phyloP scores from a whole-genome alignment of 2,113 vertebrate genomes.

The Motacilla alba region DNA sequence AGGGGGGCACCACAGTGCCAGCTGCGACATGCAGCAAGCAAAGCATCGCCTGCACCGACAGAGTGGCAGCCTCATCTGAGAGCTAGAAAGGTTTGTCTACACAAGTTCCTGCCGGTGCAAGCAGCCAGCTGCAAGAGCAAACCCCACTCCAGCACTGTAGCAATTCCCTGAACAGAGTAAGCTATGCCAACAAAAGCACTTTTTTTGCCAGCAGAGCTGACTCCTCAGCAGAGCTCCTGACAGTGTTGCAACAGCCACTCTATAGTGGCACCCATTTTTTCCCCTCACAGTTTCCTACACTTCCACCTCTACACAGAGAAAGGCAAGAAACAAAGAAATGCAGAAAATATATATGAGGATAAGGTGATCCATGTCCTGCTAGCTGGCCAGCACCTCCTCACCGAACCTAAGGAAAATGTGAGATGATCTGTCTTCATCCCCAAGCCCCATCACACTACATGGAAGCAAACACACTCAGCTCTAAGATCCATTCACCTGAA shows the following conservation, averaged over 20 bases:
- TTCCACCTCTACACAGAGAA: neutral
- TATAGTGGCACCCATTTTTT: neutral
- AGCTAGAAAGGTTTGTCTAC: neutral
- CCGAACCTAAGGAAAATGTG: neutral
- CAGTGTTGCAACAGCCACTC: neutral
- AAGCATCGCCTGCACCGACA: neutral
- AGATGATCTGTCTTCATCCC: neutral
- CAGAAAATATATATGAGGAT: neutral
- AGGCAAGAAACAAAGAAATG: neutral
- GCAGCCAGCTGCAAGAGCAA: neutral
- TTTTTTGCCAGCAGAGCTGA: neutral
- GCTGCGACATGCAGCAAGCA: neutral
- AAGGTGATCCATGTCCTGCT: fast-evolving
- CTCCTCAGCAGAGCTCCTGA: neutral
- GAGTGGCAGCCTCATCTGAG: neutral
- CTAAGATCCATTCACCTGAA: neutral
- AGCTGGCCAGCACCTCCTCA: neutral
- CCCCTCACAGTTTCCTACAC: neutral
- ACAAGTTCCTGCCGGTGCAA: neutral
- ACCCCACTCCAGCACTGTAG: neutral
- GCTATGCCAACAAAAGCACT: neutral
- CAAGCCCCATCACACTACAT: neutral
- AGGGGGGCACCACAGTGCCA: neutral
- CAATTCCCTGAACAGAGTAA: neutral
- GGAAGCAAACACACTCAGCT: neutral